Conservation (phyloP, 2,888 invertebrate genomes). For the Pachymerium ferrugineum region DNA sequence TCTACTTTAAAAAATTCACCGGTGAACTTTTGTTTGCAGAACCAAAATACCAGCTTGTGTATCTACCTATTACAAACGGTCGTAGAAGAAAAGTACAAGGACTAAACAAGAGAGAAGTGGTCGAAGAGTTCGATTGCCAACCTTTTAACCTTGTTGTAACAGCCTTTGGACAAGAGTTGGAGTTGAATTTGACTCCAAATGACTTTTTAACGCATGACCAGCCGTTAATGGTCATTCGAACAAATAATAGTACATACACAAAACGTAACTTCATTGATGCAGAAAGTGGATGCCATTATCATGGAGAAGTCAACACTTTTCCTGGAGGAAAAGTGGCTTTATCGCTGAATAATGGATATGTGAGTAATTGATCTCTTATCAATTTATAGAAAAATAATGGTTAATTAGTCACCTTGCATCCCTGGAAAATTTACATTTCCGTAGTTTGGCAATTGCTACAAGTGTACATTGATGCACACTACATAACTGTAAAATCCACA, state of each 20-base stretch:
- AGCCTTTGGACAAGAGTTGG: background rate
- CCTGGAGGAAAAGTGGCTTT: constrained; percentile 37
- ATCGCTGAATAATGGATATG: constrained; percentile 38
- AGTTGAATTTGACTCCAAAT: background rate
- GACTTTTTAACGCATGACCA: background rate
- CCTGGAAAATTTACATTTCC: too few relatives aligned
- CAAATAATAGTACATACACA: constrained; percentile 23
- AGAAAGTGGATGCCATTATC: constrained; percentile 37
- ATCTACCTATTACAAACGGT: background rate
- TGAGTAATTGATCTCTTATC: too few relatives aligned
- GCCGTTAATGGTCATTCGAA: background rate
- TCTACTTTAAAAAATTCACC: too few relatives aligned
- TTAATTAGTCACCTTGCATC: too few relatives aligned
- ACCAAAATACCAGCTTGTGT: background rate
- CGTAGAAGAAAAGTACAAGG: background rate
- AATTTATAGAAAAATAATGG: too few relatives aligned
- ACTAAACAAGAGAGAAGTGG: background rate
- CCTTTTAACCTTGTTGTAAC: background rate
- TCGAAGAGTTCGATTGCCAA: background rate
- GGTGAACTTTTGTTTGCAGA: background rate
- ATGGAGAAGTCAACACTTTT: constrained; percentile 36
- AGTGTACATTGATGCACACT: too few relatives aligned
- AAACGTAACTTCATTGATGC: constrained; percentile 15
- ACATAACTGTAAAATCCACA: too few relatives aligned
- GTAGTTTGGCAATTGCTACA: too few relatives aligned